Evolutionary conservation across 1,140 invertebrate genomes (phyloP).

Genomic region (Sycophila sp.): DNA sequence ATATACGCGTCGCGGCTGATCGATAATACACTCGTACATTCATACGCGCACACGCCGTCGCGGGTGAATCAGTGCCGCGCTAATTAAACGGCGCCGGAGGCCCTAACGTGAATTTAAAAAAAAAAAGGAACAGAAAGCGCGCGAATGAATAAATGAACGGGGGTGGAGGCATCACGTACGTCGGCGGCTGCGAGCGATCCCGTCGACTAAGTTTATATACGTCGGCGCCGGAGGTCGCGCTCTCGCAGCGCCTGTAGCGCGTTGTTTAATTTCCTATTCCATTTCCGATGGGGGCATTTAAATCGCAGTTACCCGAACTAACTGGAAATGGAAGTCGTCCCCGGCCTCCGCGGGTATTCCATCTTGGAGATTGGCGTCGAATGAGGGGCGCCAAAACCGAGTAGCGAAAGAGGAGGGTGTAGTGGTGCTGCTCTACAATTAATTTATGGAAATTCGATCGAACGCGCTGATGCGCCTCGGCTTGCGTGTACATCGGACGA

Average conservation of each 20-base stretch:
- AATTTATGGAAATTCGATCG: slow-evolving; percentile 21
- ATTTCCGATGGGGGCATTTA: slow-evolving; percentile 63
- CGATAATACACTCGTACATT: too few relatives aligned
- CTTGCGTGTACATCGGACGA: too few relatives aligned
- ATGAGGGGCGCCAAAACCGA: not conserved
- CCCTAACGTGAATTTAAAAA: too few relatives aligned
- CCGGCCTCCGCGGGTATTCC: slow-evolving; percentile 47
- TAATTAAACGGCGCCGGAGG: too few relatives aligned
- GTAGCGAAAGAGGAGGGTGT: not conserved
- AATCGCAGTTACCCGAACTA: slow-evolving; percentile 58
- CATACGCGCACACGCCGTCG: too few relatives aligned
- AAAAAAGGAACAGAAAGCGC: not conserved
- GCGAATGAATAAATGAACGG: not conserved
- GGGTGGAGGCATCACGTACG: not conserved
- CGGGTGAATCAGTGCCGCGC: too few relatives aligned
- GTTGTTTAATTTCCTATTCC: slow-evolving; percentile 63
- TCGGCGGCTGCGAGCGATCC: too few relatives aligned
- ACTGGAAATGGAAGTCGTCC: slow-evolving; percentile 55
- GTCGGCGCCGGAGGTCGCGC: not conserved
- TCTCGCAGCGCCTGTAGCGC: slow-evolving; percentile 43
- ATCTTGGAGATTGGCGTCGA: slow-evolving; percentile 48
- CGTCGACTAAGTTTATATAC: too few relatives aligned
- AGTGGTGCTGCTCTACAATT: slow-evolving; percentile 1
- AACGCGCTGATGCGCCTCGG: not conserved
- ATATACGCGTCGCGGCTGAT: too few relatives aligned